phyloP scores from a whole-genome alignment of 2,888 invertebrate species.

The Axea sp. region DNA sequence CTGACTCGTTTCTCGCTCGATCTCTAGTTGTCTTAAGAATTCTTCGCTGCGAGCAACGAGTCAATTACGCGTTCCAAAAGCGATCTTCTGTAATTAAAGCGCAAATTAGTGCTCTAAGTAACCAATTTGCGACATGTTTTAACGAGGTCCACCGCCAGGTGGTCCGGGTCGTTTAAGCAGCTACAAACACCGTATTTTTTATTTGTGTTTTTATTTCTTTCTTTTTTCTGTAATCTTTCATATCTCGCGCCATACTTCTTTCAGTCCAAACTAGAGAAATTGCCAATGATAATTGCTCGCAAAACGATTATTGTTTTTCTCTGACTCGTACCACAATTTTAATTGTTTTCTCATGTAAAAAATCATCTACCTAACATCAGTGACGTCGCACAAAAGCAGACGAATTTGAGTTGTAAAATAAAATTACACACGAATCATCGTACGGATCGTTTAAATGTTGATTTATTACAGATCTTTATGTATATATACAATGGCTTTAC shows the following conservation, averaged over 20 bases:
- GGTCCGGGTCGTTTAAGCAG: slow-evolving; percentile 57
- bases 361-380: too few species aligned
- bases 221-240: too few species aligned
- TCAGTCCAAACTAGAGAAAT: background rate
- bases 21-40: slow-evolving; percentile 38
- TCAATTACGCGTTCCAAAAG: slow-evolving; percentile 67
- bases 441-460: too few species aligned
- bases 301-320: slow-evolving; percentile 1
- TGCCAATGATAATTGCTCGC: background rate
- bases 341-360: too few species aligned
- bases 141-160: slow-evolving; percentile 66
- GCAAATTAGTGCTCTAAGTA: slow-evolving; percentile 69
- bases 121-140: slow-evolving; percentile 70
- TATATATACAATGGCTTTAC: too few species aligned
- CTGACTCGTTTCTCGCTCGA: slow-evolving; percentile 33
- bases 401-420: too few species aligned
- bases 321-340: too few species aligned
- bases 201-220: slow-evolving; percentile 32
- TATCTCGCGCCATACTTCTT: slow-evolving; percentile 43
- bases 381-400: too few species aligned
- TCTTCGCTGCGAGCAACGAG: slow-evolving; percentile 59
- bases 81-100: slow-evolving; percentile 65
- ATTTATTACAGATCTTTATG: too few species aligned
- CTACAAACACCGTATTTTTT: slow-evolving; percentile 12
- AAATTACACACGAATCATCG: too few species aligned